Evolutionary conservation across 2,113 vertebrate genomes (phyloP).

Genomic region (Platycercus adscitus): DNA sequence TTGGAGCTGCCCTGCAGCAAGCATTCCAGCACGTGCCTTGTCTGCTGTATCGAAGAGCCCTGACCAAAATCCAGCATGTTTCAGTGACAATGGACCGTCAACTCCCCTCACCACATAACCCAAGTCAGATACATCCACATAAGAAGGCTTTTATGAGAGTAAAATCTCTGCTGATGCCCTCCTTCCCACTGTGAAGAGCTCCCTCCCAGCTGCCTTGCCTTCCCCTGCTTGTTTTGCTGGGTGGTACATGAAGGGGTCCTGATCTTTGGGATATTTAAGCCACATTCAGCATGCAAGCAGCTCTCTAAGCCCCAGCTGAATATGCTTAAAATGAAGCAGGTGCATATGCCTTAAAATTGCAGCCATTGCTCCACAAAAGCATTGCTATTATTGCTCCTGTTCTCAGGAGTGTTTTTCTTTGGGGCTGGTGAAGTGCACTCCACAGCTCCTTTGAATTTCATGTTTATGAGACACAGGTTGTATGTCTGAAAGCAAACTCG

Average conservation of each 20-base stretch:
- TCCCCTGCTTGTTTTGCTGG: fast-evolving
- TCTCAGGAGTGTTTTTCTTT: neutral
- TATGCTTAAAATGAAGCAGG: neutral
- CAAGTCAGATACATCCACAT: neutral
- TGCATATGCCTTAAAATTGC: neutral
- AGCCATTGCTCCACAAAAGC: neutral
- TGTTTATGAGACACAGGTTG: neutral
- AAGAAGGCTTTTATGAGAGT: fast-evolving
- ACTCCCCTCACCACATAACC: fast-evolving
- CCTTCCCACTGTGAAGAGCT: neutral
- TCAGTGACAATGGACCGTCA: neutral
- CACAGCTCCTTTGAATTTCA: neutral
- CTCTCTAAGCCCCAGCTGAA: neutral
- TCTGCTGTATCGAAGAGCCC: neutral
- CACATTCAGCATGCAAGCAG: fast-evolving
- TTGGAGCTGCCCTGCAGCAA: neutral
- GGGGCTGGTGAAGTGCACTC: neutral
- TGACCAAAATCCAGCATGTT: neutral
- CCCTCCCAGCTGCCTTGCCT: neutral
- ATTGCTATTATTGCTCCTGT: neutral
- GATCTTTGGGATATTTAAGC: neutral
- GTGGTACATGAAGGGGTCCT: fast-evolving
- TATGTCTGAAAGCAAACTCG: neutral
- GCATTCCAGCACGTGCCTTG: fast-evolving
- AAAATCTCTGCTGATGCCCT: too few relatives aligned